Base-by-base conservation (phyloP, 1,140 invertebrate genomes). In the Aradophagus sp. region DNA sequence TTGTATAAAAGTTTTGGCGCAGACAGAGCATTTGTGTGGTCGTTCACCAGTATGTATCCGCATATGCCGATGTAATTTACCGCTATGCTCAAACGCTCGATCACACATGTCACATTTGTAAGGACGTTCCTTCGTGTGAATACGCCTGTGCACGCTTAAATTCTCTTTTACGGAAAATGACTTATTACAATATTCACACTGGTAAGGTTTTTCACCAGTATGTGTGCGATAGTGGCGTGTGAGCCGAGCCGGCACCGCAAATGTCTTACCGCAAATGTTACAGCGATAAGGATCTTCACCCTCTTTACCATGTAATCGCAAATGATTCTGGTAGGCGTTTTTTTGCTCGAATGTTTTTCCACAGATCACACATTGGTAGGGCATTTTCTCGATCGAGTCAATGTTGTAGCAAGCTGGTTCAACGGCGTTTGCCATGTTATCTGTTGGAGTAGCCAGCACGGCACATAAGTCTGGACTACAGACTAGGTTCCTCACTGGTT, bases 151-250 rank as follows among this genome's bases (percentile, higher is more conserved):
- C 0, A 96, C 95, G 81, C 94, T 95, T 32, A 96, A 86, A 82
- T 96, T 96, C 80, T 96, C 94, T 80, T 96, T 97, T 1, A 96
- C 94, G 66, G 94, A 95, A 79, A 96, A 96, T 63, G 93, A 92
- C 80, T 96, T 96, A 78, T 91, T 92, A 84, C 96, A 97, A 79
- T 93, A 96, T 77, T 97, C 95, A 82, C 96, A 97, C 75, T 94
- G 90, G 75, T 93, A 95, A 0, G 93, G 93, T 44, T 91, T 90
- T 78, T 93, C 93, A 1, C 96, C 95, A 0, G 94, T 96, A 78
- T 96, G 95, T 0, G 93, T 95, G 23, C 95, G 89, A 82, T 96
- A 96, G 80, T 98, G 96, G 5, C 95, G 90, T 0, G 94, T 95
- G 44, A 98, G 86, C 34, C 96, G 86, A n/a, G 95, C 95, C 2